Percentiles rank a stretch among this genome's conserved stretches.
Conservation (phyloP, 2,888 invertebrate species). For the Drosophila gaucha region DNA sequence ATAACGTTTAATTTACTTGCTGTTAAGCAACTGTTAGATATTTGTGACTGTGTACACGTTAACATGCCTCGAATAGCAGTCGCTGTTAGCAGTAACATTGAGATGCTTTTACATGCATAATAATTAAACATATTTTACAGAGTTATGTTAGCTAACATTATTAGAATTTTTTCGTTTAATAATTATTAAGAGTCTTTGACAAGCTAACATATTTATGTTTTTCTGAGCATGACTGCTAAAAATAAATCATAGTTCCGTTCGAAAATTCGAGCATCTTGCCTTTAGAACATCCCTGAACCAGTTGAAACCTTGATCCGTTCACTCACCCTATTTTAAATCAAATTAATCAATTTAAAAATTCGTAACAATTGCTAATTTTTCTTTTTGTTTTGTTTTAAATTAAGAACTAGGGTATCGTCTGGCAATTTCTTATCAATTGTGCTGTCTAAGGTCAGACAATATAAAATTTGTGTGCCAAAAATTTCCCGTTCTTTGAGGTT, state of each 20-base stretch:
- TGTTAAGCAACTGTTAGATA: background rate
- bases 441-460: conserved; percentile 10
- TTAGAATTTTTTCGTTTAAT: background rate
- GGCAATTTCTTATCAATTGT: conserved; percentile 9
- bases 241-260: too few species aligned
- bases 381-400: conserved; percentile 4
- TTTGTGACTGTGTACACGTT: background rate
- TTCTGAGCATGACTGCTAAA: background rate
- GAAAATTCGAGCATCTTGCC: too few species aligned
- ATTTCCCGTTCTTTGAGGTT: background rate
- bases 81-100: background rate
- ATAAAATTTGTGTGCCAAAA: conserved; percentile 6
- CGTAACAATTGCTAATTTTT: background rate
- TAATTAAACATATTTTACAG: background rate
- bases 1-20: too few species aligned
- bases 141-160: background rate
- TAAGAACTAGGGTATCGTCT: background rate
- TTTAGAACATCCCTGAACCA: conserved; percentile 1
- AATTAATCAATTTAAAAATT: background rate
- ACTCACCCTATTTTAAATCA: conserved; percentile 5
- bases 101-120: background rate
- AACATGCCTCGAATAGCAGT: background rate
- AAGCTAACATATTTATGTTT: background rate
- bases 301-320: conserved; percentile 1
- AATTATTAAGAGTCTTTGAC: background rate